A percentile compares a stretch with the other conserved stretches of the same genome.
These are phyloP conservation scores for Aphelocoma californica DNA, from an alignment of 2,797 vertebrate genomes.

Conservation along the genomic window DNA sequence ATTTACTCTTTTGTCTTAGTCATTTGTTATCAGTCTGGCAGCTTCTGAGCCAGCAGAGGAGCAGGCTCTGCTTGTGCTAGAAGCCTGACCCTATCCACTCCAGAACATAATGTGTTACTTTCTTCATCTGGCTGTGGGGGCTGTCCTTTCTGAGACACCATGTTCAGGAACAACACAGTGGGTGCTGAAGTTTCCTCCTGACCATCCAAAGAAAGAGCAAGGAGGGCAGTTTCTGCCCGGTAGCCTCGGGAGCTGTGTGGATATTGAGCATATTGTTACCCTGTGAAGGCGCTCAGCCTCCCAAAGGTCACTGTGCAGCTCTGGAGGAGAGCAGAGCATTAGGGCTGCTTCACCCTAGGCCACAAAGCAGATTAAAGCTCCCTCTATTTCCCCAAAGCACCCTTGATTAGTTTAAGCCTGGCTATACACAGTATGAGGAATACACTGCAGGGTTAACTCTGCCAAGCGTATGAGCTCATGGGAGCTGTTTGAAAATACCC, in stretches of 20 bases:
- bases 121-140: not conserved
- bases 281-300: not conserved
- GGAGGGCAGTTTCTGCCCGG: not conserved
- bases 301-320: accelerated
- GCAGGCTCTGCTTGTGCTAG: not conserved
- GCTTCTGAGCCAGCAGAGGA: not conserved
- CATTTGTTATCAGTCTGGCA: not conserved
- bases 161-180: accelerated
- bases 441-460: not conserved
- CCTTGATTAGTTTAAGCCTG: not conserved
- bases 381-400: not conserved
- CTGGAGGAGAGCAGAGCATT: not conserved
- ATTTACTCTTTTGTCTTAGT: not conserved
- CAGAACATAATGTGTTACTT: accelerated
- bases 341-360: not conserved
- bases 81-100: not conserved
- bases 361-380: not conserved
- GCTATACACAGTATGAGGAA: accelerated
- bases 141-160: not conserved
- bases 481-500: not conserved
- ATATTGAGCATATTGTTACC: too few relatives aligned
- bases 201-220: not conserved
- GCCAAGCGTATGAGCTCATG: not conserved
- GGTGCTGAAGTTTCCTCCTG: too few relatives aligned
- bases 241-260: not conserved